Evolutionary conservation across 2,113 vertebrate genomes (phyloP).

Genomic region (Chinchilla lanigera): DNA sequence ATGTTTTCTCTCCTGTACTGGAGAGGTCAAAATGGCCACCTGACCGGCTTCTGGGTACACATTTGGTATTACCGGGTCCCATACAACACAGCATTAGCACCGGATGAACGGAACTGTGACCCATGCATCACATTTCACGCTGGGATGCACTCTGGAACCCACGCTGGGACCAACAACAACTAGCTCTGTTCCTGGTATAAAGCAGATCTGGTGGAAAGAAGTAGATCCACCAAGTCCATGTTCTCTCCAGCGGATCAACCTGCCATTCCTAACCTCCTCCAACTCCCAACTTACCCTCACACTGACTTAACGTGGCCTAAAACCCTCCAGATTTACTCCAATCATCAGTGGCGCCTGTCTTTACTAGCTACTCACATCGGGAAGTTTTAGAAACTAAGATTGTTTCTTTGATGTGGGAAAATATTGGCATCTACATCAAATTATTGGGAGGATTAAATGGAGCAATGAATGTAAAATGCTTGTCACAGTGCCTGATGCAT

Average conservation of each 20-base stretch:
- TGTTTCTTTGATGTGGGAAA: background rate
- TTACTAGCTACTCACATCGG: background rate
- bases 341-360: background rate
- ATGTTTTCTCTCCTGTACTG: rapidly evolving
- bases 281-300: background rate
- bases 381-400: background rate
- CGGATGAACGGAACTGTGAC: background rate
- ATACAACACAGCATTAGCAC: background rate
- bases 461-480: background rate
- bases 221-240: background rate
- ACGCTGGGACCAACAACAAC: rapidly evolving
- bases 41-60: background rate
- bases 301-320: background rate
- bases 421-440: background rate
- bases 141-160: too few species aligned
- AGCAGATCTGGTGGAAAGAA: background rate
- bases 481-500: background rate
- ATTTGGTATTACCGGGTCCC: rapidly evolving
- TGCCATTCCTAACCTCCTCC: background rate
- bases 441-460: background rate
- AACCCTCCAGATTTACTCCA: background rate
- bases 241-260: rapidly evolving
- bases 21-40: background rate
- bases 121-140: rapidly evolving
- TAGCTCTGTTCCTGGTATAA: rapidly evolving